Conservation (phyloP, 1,140 invertebrate species). For the Vollenhovia emeryi region DNA sequence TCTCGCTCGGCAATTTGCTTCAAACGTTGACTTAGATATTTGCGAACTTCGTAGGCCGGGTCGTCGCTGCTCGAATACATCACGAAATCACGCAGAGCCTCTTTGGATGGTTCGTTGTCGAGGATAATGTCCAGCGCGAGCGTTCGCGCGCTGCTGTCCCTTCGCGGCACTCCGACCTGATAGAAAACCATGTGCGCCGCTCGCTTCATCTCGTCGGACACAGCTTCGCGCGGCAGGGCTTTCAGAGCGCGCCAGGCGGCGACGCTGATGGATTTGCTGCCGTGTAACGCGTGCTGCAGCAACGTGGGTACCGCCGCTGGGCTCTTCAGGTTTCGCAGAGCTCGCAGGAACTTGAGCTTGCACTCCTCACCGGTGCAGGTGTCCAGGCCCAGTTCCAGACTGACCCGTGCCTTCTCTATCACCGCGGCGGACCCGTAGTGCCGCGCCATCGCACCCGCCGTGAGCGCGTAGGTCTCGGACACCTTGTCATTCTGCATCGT, state of each 20-base stretch:
- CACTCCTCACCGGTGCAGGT: slow-evolving; percentile 86
- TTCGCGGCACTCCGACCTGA: slow-evolving; percentile 86
- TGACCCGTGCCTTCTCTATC: slow-evolving; percentile 84
- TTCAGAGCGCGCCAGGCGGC: slow-evolving; percentile 89
- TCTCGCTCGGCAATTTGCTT: slow-evolving; percentile 87
- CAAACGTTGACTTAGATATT: slow-evolving; percentile 89
- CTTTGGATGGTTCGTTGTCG: slow-evolving; percentile 85
- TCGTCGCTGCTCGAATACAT: slow-evolving; percentile 86
- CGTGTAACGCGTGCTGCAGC: slow-evolving; percentile 85
- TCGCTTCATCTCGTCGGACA: slow-evolving; percentile 83
- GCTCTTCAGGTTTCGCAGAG: slow-evolving; percentile 89
- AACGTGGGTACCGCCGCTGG: slow-evolving; percentile 87
- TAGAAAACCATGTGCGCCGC: slow-evolving; percentile 88
- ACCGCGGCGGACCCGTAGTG: slow-evolving; percentile 77
- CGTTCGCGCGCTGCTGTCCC: slow-evolving; percentile 90
- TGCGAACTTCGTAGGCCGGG: slow-evolving; percentile 88
- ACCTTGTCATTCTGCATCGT: slow-evolving; percentile 86
- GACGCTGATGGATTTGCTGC: slow-evolving; percentile 86
- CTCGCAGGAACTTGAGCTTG: slow-evolving; percentile 88
- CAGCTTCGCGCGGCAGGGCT: slow-evolving; percentile 83
- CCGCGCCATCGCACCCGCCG: slow-evolving; percentile 87
- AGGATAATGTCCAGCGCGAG: slow-evolving; percentile 91
- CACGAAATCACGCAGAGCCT: slow-evolving; percentile 86
- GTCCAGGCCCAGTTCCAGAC: slow-evolving; percentile 85
- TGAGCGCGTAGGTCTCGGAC: slow-evolving; percentile 88